Conservation (phyloP, 1,140 invertebrate species). For the Battus philenor region DNA sequence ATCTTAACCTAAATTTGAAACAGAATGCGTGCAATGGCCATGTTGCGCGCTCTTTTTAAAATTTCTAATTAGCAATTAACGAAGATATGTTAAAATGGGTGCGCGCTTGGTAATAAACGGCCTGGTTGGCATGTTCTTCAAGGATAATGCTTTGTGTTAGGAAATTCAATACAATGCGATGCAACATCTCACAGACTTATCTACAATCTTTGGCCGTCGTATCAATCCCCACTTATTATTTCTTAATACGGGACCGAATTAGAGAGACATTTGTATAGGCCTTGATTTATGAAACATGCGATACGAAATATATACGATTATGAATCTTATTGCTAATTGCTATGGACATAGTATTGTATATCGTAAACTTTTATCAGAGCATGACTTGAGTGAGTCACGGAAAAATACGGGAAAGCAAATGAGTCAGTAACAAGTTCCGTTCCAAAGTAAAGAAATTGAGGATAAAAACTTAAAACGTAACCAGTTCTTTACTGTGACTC, state of each 20-base stretch:
- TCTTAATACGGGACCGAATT: neutral
- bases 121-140: slow-evolving; percentile 48
- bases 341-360: no score
- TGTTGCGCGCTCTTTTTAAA: slow-evolving; percentile 6
- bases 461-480: no score
- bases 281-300: slow-evolving; percentile 7
- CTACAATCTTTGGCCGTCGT: slow-evolving; percentile 22
- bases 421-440: slow-evolving; percentile 5
- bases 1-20: neutral
- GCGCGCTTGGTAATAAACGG: slow-evolving; percentile 44
- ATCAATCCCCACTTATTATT: slow-evolving; percentile 17
- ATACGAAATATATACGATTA: neutral
- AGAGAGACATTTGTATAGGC: neutral
- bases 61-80: slow-evolving; percentile 17
- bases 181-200: slow-evolving; percentile 32
- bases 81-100: slow-evolving; percentile 6
- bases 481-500: no score
- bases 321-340: no score
- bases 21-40: neutral
- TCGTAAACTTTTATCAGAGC: slow-evolving; percentile 5
- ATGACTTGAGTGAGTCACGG: slow-evolving; percentile 10
- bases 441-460: no score
- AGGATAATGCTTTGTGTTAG: slow-evolving; percentile 42
- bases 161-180: slow-evolving; percentile 45
- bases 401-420: slow-evolving; percentile 4